A percentile compares a stretch with the other conserved stretches of the same genome.
These are phyloP conservation scores for Pocillopora verrucosa DNA, from an alignment of 64 coral and sea anemone genomes.

Conservation along the genomic window DNA sequence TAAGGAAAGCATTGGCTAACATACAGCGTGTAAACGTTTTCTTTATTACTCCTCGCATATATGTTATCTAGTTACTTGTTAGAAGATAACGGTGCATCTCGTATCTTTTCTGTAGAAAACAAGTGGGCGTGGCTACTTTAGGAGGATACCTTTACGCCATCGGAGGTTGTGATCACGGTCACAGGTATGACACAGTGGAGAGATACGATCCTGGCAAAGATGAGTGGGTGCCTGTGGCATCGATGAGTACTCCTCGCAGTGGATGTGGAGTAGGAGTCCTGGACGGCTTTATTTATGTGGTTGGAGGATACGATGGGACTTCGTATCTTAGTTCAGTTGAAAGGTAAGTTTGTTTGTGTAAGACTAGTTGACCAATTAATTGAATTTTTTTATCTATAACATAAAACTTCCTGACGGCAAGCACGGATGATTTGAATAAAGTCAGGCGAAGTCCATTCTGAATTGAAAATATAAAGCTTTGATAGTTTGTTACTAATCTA, in stretches of 20 bases:
- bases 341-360: conserved; percentile 54
- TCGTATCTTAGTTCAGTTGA: conserved; percentile 94
- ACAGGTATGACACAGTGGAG: conserved; percentile 87
- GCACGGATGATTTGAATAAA: too few relatives aligned
- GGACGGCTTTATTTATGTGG: conserved; percentile 94
- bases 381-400: too few relatives aligned
- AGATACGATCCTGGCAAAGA: conserved; percentile 89
- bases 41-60: too few relatives aligned
- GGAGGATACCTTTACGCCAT: conserved; percentile 93
- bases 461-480: too few relatives aligned
- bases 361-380: too few relatives aligned
- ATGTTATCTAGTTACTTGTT: neutral
- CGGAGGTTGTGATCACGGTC: conserved; percentile 94
- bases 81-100: neutral
- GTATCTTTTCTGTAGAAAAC: conserved; percentile 60
- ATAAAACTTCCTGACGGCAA: too few relatives aligned
- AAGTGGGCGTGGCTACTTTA: conserved; percentile 86
- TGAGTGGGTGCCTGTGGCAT: conserved; percentile 87
- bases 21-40: too few relatives aligned
- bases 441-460: too few relatives aligned
- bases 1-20: too few relatives aligned
- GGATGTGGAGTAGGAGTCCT: conserved; percentile 98
- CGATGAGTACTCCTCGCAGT: conserved; percentile 96
- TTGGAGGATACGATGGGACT: conserved; percentile 95
- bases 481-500: too few relatives aligned